Evolutionary conservation across 2,113 vertebrate species (phyloP), one percentile per base, ranked within the genome.

Genomic region (Alligator mississippiensis): DNA sequence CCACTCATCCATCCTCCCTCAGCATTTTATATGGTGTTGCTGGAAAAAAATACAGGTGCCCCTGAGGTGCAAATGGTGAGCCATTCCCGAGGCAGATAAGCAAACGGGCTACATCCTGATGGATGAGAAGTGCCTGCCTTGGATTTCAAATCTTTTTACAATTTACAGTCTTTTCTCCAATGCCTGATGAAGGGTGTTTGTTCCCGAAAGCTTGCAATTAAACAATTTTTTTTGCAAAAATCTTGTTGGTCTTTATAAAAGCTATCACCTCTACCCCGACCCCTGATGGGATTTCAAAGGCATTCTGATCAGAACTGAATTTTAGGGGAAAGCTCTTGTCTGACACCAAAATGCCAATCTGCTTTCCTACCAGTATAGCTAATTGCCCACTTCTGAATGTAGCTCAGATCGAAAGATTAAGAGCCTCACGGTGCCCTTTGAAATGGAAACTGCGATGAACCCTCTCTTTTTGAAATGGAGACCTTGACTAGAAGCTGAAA

Each of bases 61-160:
- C 47, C 47, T 7, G 47, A 47, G 47, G 47, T 47, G 47, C 47
- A 47, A 47, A 47, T 47, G 47, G 47, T 47, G 47, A 47, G 47
- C 8, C 47, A 47, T 47, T 95, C 89, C 89, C 1, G 0, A 77
- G 66, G 66, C 55, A 21, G 59, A 84, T 89, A 8, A 64, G 55
- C 38, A n/a, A 95, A 90, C 30, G 27, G 74, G 4, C 0, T 3
- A 74, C 76, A 4, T 72, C 30, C 72, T 72, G 7, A 28, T 82
- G 79, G 86, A 76, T 84, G 85, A 94, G 93, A 82, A 76, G 90
- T 77, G 85, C 81, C 84, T 90, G 89, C 87, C 61, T 68, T 82
- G 85, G 79, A 19, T 91, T 96, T 95, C 92, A 89, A 47, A 47
- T 47, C 47, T 47, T 47, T 47, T 47, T 47, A 47, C 47, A 47